These are phyloP conservation scores for Camelus dromedarius DNA, from an alignment of 2,113 vertebrate species.

Conservation along the genomic window DNA sequence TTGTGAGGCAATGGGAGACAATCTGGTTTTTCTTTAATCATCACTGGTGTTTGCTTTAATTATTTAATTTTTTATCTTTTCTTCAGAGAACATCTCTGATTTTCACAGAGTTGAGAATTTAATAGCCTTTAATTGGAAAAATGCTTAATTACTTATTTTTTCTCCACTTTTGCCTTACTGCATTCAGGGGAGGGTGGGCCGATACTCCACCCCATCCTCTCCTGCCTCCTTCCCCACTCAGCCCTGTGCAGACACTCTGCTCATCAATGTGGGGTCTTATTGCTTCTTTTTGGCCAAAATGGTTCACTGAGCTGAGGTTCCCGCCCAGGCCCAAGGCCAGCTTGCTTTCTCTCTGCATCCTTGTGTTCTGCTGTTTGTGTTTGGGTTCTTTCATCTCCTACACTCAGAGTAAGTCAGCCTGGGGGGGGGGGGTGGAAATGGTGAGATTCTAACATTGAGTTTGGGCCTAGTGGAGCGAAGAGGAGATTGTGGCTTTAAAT, in stretches of 20 bases:
- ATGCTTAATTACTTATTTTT: background rate
- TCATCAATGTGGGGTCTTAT: fast-evolving
- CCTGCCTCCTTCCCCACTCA: fast-evolving
- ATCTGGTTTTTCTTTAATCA: background rate
- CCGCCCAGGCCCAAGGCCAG: background rate
- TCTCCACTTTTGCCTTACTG: background rate
- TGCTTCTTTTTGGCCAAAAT: background rate
- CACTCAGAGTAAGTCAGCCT: background rate
- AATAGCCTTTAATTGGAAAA: background rate
- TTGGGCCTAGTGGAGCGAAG: background rate
- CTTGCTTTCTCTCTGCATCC: background rate
- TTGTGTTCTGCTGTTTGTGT: background rate
- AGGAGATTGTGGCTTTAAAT: background rate
- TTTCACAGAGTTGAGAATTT: background rate
- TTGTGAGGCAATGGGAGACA: background rate
- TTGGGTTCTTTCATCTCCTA: background rate
- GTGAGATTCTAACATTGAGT: background rate
- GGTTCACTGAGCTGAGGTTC: background rate
- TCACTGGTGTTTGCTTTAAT: background rate
- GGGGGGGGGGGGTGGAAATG: background rate
- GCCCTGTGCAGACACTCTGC: background rate
- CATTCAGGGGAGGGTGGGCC: fast-evolving
- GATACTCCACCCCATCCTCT: fast-evolving
- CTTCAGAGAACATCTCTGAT: background rate
- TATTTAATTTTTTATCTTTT: background rate